These are phyloP conservation scores for Carlito syrichta DNA, from an alignment of 2,113 vertebrate species.

Conservation along the genomic window DNA sequence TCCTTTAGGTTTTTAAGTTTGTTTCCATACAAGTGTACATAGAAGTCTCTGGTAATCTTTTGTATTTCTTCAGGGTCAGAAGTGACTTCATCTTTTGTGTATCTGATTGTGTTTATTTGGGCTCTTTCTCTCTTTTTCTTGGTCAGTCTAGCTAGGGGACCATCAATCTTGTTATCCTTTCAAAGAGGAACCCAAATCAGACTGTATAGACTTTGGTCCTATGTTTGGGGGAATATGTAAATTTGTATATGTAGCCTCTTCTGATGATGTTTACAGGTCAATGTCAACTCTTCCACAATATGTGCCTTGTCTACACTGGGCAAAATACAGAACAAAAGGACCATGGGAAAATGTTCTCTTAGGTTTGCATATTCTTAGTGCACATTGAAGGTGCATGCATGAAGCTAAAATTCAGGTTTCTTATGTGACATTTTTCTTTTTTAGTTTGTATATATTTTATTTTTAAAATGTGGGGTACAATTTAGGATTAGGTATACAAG, in stretches of 20 bases:
- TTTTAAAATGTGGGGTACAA: too few relatives aligned
- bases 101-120: too few relatives aligned
- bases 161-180: too few relatives aligned
- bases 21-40: too few relatives aligned
- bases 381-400: not conserved
- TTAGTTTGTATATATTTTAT: too few relatives aligned
- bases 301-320: not conserved
- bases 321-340: not conserved
- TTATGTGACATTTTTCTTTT: not conserved
- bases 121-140: too few relatives aligned
- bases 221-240: not conserved
- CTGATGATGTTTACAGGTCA: not conserved
- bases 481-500: too few relatives aligned
- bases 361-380: not conserved
- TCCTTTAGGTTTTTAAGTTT: too few relatives aligned
- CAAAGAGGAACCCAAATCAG: not conserved
- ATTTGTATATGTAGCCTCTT: not conserved
- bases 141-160: too few relatives aligned
- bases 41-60: too few relatives aligned
- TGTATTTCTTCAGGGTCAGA: too few relatives aligned
- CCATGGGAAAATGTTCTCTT: not conserved
- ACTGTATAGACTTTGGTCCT: not conserved
- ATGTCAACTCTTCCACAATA: not conserved
- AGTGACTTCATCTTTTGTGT: too few relatives aligned
- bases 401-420: not conserved